Conservation (phyloP, 2,113 vertebrate genomes). For the Podilymbus podiceps region DNA sequence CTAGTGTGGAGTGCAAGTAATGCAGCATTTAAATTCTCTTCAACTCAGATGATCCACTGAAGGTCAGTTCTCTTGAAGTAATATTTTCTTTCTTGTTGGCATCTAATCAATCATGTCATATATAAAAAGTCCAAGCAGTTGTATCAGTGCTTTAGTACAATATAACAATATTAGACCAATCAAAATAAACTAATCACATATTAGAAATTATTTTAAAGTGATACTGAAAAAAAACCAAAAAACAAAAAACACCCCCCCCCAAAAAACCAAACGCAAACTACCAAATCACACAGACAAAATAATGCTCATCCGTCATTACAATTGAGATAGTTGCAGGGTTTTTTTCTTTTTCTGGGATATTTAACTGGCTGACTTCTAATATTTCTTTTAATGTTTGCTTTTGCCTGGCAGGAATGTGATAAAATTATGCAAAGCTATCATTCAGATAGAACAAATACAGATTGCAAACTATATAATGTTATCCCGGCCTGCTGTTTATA, state of each 20-base stretch:
- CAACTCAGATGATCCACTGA: conserved; percentile 32
- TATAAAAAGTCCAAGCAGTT: background rate
- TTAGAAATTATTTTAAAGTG: conserved; percentile 41
- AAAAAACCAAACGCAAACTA: no score
- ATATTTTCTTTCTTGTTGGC: conserved; percentile 48
- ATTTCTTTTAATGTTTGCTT: conserved; percentile 67
- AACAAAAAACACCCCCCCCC: no score
- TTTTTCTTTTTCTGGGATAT: conserved; percentile 36
- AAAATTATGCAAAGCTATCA: conserved; percentile 70
- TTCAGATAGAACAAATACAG: conserved; percentile 64
- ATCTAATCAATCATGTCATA: conserved; percentile 42
- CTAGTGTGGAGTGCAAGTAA: conserved; percentile 6
- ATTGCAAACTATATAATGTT: conserved; percentile 67
- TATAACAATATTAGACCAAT: conserved; percentile 1
- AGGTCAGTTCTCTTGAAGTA: conserved; percentile 42
- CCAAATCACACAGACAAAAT: background rate
- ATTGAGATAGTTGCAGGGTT: background rate
- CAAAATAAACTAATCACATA: conserved; percentile 10
- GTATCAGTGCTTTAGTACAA: background rate
- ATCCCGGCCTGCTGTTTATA: conserved; percentile 55
- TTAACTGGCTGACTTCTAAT: conserved; percentile 52
- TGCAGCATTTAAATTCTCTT: conserved; percentile 41
- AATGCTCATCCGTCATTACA: conserved; percentile 4
- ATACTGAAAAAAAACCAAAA: background rate
- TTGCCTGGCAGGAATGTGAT: conserved; percentile 60